Evolutionary conservation across 2,888 invertebrate genomes (phyloP), one percentile per base, ranked within the genome.

Genomic region (Epiblema foenella): DNA sequence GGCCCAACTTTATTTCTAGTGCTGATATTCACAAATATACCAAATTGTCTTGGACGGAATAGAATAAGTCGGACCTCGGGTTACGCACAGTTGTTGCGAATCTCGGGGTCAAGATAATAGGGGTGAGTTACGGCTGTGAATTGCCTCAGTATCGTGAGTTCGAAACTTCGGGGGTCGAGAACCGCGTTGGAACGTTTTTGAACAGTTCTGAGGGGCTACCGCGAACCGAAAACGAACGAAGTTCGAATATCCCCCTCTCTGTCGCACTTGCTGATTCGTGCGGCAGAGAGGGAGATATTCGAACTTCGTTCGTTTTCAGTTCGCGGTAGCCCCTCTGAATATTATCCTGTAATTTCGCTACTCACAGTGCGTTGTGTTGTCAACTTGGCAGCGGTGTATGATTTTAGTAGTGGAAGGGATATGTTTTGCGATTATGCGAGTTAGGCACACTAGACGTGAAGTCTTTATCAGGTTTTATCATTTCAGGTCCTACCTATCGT

Each of bases 141-240:
- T 33, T 5, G n/a, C 7, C 0, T 12, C 39, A 39, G 71, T 65
- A 33, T 59, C 65, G 77, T 79, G 77, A 86, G 84, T 87, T 83
- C 72, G 82, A 86, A 88, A 89, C 85, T 89, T 86, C 83, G 65
- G 78, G 83, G 89, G 88, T 89, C 87, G 88, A 87, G 85, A 85
- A 82, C 86, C 88, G 79, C 76, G 73, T 81, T 83, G 80, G 77
- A 85, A 85, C 83, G 83, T 84, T 84, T 81, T 77, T n/a, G 77
- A 79, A 73, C 81, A 78, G 85, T 82, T 84, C 82, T 72, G 74
- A 74, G 69, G n/a, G n/a, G n/a, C n/a, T n/a, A n/a, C n/a, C n/a
- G n/a, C n/a, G n/a, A n/a, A n/a, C n/a, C n/a, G n/a, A n/a, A n/a
- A n/a, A n/a, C n/a, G n/a, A n/a, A n/a, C n/a, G n/a, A n/a, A n/a